Percentiles rank a stretch among this genome's conserved stretches.
Conservation (phyloP, 2,888 invertebrate genomes). For the Sminthurinus aureus region DNA sequence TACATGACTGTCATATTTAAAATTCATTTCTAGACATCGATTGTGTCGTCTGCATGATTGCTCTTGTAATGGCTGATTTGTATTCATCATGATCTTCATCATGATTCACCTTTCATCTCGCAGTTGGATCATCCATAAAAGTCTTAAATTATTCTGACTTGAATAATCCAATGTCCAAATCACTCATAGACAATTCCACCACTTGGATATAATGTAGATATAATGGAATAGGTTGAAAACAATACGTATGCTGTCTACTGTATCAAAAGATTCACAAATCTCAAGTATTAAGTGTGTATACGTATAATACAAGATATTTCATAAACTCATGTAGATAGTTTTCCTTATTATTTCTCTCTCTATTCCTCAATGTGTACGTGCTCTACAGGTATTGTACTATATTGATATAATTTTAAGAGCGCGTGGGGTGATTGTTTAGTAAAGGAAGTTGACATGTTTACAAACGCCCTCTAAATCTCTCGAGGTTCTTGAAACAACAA, state of each 20-base stretch:
- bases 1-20: too few species aligned
- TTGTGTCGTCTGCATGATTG: too few species aligned
- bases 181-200: not conserved
- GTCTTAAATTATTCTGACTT: constrained; percentile 6
- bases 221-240: too few species aligned
- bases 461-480: constrained; percentile 2
- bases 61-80: too few species aligned
- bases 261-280: too few species aligned
- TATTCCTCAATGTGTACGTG: not conserved
- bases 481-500: not conserved
- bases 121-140: constrained; percentile 28
- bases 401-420: constrained; percentile 4
- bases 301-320: too few species aligned
- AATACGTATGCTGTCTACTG: too few species aligned
- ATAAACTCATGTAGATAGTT: not conserved
- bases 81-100: not conserved
- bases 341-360: not conserved
- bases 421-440: constrained; percentile 12
- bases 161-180: not conserved
- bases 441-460: constrained; percentile 4
- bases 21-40: too few species aligned
- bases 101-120: constrained; percentile 10
- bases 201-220: too few species aligned
- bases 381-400: not conserved
- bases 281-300: too few species aligned